These are phyloP conservation scores for Potamilus streckersoni DNA, from an alignment of 1,140 invertebrate genomes.

Conservation along the genomic window DNA sequence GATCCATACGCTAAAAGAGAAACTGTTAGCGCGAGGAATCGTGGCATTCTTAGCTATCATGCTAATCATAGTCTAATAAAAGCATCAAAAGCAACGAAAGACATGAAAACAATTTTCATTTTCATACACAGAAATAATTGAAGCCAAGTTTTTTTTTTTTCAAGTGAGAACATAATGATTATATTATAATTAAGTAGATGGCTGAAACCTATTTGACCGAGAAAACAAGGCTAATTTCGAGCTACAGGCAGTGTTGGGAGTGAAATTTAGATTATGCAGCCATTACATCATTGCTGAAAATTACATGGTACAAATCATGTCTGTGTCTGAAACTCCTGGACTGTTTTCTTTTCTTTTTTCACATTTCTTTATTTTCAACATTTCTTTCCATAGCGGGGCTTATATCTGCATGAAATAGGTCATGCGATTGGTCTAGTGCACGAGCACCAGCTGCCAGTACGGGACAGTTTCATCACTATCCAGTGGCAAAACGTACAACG, in stretches of 20 bases:
- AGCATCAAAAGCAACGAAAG: no score
- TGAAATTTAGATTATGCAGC: background rate
- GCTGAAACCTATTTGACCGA: background rate
- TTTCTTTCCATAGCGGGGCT: constrained; percentile 37
- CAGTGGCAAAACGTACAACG: constrained; percentile 75
- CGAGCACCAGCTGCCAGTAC: constrained; percentile 76
- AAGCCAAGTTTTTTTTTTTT: no score
- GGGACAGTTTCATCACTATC: constrained; percentile 76
- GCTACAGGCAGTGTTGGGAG: background rate
- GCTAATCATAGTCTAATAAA: no score
- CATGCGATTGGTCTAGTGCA: constrained; percentile 71
- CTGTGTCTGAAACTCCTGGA: background rate
- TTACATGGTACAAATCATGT: no score
- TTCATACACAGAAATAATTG: no score
- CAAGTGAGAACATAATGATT: no score
- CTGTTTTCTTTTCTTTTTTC: background rate
- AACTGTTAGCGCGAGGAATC: no score
- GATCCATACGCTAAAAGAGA: no score
- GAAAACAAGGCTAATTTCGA: background rate
- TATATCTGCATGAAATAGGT: constrained; percentile 67
- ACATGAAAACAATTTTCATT: no score
- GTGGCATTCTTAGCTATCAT: no score
- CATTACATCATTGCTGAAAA: no score
- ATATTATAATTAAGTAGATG: no score
- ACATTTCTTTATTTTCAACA: background rate